These are phyloP conservation scores for Phengaris alcon DNA, from an alignment of 2,888 invertebrate genomes.

Conservation along the genomic window DNA sequence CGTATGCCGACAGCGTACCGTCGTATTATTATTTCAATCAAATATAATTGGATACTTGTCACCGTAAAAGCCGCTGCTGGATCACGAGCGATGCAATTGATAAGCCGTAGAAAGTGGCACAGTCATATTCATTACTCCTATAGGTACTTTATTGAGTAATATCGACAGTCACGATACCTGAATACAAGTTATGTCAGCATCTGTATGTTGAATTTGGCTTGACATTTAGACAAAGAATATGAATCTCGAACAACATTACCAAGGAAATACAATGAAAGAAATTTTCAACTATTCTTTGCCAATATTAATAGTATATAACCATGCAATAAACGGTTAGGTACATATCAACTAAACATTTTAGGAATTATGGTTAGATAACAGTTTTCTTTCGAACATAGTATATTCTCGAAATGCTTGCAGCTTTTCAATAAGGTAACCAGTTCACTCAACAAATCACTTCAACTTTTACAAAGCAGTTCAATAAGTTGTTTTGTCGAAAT, in stretches of 20 bases:
- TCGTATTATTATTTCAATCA: conserved; percentile 74
- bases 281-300: neutral
- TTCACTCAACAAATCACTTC: neutral
- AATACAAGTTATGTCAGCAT: conserved; percentile 1
- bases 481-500: neutral
- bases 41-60: conserved; percentile 73
- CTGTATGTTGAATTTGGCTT: neutral
- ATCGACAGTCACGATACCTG: conserved; percentile 5
- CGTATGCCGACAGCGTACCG: conserved; percentile 57
- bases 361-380: neutral
- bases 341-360: neutral
- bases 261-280: neutral
- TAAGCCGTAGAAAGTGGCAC: conserved; percentile 27
- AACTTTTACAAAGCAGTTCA: too few species aligned
- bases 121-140: neutral
- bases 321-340: neutral
- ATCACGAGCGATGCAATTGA: conserved; percentile 24
- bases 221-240: neutral
- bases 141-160: conserved; percentile 2
- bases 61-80: conserved; percentile 54
- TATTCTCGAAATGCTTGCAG: neutral
- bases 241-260: neutral
- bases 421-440: neutral
- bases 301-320: neutral
- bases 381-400: neutral